Base-by-base conservation (phyloP, 2,113 vertebrate species). In the Ictidomys tridecemlineatus region DNA sequence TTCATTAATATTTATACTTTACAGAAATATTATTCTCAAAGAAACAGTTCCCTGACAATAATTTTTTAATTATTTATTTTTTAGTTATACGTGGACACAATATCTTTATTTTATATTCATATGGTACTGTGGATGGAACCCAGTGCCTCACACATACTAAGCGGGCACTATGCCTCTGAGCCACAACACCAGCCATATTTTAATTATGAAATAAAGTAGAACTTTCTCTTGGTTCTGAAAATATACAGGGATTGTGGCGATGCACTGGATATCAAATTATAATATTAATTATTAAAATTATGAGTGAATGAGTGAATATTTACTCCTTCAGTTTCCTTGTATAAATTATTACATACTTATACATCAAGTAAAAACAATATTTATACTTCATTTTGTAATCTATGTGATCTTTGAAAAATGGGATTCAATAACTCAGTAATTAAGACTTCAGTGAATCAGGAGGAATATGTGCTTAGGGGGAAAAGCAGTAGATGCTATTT, bases 341-440 rank as follows among this genome's bases (percentile, higher is more conserved):
- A 0, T 92, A 89, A 56, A 67, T 53, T 53, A 73, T 53, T 11
- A 1, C 3, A 67, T 45, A 93, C 1, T 74, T n/a, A 56, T 20
- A n/a, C 17, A 69, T 39, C 74, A 93, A 89, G 24, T 89, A 85
- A 85, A 53, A 89, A 85, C 48, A 65, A 77, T 78, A 39, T 39
- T 13, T 4, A 39, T 2, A n/a, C 2, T 78, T 85, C 8, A 73
- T 80, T 94, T 97, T 98, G 86, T 94, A 95, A n/a, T 89, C 65
- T 96, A 85, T 97, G 9, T 87, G 92, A 97, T 97, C 89, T 98
- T 98, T 89, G 37, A 61, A 84, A 63, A 79, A 82, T 93, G 88
- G 42, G 56, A 69, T 96, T 97, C 53, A 92, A 89, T 96, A 84
- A 30, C 56, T 34, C 30, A 69, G 14, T 69, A 70, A 69, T 91